phyloP scores from a whole-genome alignment of 1,140 invertebrate genomes.

The Meloidogyne hapla region DNA sequence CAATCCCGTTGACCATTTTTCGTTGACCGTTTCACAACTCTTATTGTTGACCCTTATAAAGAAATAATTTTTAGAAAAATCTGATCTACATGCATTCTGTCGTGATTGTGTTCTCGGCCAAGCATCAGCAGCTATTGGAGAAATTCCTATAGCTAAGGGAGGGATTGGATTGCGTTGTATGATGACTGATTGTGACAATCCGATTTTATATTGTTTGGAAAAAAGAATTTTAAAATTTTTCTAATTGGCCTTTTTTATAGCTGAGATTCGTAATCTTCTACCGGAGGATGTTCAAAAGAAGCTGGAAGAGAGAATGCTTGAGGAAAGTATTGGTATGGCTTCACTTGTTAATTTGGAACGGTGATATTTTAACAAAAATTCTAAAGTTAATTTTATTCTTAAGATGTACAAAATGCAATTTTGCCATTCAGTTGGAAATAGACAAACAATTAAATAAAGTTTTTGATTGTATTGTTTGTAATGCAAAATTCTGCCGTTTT shows the following conservation, averaged over 20 bases:
- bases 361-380: slow-evolving; percentile 26
- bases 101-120: slow-evolving; percentile 13
- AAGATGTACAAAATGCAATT: slow-evolving; percentile 42
- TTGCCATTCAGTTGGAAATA: slow-evolving; percentile 35
- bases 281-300: slow-evolving; percentile 25
- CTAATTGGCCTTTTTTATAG: slow-evolving; percentile 26
- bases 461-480: slow-evolving; percentile 39
- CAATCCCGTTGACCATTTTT: no score
- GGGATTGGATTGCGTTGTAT: background rate
- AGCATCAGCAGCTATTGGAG: slow-evolving; percentile 9
- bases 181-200: slow-evolving; percentile 11
- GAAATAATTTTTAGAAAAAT: no score
- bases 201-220: slow-evolving; percentile 17
- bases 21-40: no score
- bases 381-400: no score
- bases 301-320: slow-evolving; percentile 38
- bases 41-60: no score
- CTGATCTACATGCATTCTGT: slow-evolving; percentile 9
- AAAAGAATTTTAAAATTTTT: slow-evolving; percentile 10
- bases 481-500: slow-evolving; percentile 37
- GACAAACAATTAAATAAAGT: slow-evolving; percentile 41
- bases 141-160: background rate
- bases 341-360: slow-evolving; percentile 32
- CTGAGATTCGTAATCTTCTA: slow-evolving; percentile 33
- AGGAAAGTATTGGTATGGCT: slow-evolving; percentile 39